Conservation (phyloP, 1,140 invertebrate species). For the Brachystomella parvula region DNA sequence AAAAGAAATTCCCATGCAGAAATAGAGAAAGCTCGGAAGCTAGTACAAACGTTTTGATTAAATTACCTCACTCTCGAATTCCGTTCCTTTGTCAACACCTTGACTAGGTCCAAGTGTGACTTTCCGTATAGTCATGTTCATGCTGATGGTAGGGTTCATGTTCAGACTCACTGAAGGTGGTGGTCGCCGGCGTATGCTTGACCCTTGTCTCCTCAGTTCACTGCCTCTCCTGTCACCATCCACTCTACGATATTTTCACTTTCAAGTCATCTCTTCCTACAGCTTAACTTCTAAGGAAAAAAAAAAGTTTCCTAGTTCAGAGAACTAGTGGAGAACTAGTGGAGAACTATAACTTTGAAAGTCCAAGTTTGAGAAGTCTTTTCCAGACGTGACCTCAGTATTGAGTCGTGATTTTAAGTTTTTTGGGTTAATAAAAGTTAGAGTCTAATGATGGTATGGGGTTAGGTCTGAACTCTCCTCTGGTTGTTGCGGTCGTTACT, state of each 20-base stretch:
- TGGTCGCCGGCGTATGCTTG: not conserved
- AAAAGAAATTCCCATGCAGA: not conserved
- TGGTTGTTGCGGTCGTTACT: too few relatives aligned
- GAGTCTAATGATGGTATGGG: too few relatives aligned
- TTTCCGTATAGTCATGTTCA: not conserved
- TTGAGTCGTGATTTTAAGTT: too few relatives aligned
- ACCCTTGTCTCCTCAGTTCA: not conserved
- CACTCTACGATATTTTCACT: too few relatives aligned
- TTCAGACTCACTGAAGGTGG: not conserved
- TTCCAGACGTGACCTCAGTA: too few relatives aligned
- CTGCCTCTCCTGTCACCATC: too few relatives aligned
- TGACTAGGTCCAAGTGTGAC: not conserved
- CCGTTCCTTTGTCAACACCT: slow-evolving; percentile 34
- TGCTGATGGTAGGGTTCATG: not conserved
- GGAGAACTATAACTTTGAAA: not conserved
- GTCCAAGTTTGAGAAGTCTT: too few relatives aligned
- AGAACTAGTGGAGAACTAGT: not conserved
- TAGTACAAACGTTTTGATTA: not conserved
- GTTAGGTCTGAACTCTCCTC: too few relatives aligned
- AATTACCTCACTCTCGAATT: slow-evolving; percentile 22
- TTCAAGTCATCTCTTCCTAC: too few relatives aligned
- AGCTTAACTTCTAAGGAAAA: too few relatives aligned
- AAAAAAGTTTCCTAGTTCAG: too few relatives aligned
- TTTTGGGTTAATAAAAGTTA: too few relatives aligned
- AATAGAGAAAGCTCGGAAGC: not conserved